Evolutionary conservation across 2,888 invertebrate genomes (phyloP), one percentile per base, ranked within the genome.

Genomic region (Ichneumoninae sp.): DNA sequence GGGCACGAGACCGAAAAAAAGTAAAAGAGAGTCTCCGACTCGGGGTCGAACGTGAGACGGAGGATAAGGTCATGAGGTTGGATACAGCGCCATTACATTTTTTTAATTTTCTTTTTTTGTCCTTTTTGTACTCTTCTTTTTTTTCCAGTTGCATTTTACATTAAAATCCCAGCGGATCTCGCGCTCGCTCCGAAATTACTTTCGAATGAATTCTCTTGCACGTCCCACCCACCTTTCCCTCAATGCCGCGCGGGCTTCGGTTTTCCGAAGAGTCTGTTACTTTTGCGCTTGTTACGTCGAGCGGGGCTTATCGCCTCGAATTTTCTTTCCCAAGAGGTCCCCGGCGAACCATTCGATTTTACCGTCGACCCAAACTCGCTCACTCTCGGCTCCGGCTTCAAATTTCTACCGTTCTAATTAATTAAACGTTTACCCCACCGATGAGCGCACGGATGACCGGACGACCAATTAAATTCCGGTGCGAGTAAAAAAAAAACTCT

Each of bases 131-230:
- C 36, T 66, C 22, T 30, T 62, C 62, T 66, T 70, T 62, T 44
- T 16, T 54, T 71, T 44, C 10, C 44, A 47, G 30, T 66, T 81
- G 68, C 71, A 68, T 74, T 83, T 71, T 72, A 54, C 68, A 76
- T 83, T 44, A 80, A 82, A 68, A 76, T 65, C 40, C 40, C 50
- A n/a, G 54, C 26, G 26, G 65, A 70, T 74, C 60, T 52, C 50
- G 52, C 75, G 65, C 44, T 74, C 44, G 33, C 16, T 60, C 30
- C 33, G 60, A 72, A 80, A 83, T 83, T 80, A 83, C 83, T 80
- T 72, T 71, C 65, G 44, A 76, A 80, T 80, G 76, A 80, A 83
- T 83, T 76, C 44, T 71, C 80, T 30, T 19, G 30, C 16, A 36
- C 60, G 78, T 82, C 74, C 36, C 60, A 69, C 26, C 76, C 33